phyloP scores from a whole-genome alignment of 2,113 vertebrate genomes.

The Labeo rohita region DNA sequence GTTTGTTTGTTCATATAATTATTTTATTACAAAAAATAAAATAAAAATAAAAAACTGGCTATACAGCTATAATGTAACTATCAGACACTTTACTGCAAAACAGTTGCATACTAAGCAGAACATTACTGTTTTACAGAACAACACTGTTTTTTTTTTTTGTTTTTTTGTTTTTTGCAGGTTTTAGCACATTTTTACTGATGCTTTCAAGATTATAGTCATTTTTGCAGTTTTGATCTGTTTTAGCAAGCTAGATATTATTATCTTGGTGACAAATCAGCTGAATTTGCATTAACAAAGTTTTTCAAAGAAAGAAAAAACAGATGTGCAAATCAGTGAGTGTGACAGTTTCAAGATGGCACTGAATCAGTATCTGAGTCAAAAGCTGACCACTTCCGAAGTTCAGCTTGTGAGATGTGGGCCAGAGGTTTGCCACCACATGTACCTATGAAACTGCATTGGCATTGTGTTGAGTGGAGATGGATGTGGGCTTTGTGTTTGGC shows the following conservation, averaged over 20 bases:
- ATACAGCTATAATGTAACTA: not conserved
- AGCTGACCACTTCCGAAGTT: not conserved
- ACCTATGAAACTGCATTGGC: not conserved
- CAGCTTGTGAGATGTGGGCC: not conserved
- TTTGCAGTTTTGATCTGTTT: not conserved
- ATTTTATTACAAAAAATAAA: not conserved
- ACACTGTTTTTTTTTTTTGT: no score
- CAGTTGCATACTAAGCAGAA: not conserved
- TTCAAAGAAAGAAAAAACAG: not conserved
- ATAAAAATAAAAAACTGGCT: no score
- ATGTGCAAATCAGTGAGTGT: not conserved
- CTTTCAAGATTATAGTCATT: not conserved
- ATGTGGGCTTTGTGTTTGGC: not conserved
- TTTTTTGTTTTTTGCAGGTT: not conserved
- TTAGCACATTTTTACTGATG: not conserved
- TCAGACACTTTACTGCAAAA: not conserved
- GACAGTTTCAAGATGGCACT: not conserved
- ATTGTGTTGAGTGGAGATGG: not conserved
- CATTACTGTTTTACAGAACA: no score
- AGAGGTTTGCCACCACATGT: not conserved
- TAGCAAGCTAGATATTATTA: not conserved
- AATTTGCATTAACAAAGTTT: not conserved
- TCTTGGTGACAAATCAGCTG: not conserved
- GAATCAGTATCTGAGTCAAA: not conserved
- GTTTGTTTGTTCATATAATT: not conserved